Conservation (phyloP, 1,140 invertebrate genomes). For the Zaprionus capensis region DNA sequence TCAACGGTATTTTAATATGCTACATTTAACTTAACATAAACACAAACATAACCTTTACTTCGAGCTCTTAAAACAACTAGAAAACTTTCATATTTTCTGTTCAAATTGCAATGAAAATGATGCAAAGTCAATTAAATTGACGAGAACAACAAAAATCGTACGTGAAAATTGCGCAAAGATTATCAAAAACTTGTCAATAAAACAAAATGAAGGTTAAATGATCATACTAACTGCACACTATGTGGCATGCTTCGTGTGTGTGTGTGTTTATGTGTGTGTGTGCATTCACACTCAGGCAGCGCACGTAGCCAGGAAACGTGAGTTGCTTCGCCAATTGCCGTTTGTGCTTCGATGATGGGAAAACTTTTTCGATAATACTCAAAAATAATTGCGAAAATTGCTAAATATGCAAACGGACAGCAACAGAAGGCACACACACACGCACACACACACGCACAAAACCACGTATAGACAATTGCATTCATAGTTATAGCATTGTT, state of each 20-base stretch:
- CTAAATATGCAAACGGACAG: constrained; percentile 57
- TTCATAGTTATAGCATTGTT: neutral
- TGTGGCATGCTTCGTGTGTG: constrained; percentile 22
- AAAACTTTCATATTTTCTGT: neutral
- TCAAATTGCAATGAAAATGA: neutral
- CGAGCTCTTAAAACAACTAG: neutral
- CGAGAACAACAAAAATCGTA: neutral
- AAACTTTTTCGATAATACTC: constrained; percentile 83
- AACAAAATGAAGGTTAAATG: constrained; percentile 34
- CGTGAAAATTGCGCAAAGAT: constrained; percentile 19
- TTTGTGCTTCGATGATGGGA: constrained; percentile 69
- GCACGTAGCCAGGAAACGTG: constrained; percentile 69
- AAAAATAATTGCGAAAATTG: constrained; percentile 81
- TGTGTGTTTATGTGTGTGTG: constrained; percentile 14
- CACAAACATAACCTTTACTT: neutral
- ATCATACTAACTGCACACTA: constrained; percentile 17
- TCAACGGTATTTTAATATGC: too few relatives aligned
- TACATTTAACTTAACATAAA: too few relatives aligned
- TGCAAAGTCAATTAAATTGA: neutral
- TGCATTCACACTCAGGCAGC: constrained; percentile 22
- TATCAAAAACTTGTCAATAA: constrained; percentile 5
- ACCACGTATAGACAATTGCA: neutral
- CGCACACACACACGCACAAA: neutral
- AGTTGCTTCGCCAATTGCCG: constrained; percentile 70
- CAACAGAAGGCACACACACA: constrained; percentile 23